Conservation (phyloP, 2,113 vertebrate genomes). For the Onychostoma macrolepis region DNA sequence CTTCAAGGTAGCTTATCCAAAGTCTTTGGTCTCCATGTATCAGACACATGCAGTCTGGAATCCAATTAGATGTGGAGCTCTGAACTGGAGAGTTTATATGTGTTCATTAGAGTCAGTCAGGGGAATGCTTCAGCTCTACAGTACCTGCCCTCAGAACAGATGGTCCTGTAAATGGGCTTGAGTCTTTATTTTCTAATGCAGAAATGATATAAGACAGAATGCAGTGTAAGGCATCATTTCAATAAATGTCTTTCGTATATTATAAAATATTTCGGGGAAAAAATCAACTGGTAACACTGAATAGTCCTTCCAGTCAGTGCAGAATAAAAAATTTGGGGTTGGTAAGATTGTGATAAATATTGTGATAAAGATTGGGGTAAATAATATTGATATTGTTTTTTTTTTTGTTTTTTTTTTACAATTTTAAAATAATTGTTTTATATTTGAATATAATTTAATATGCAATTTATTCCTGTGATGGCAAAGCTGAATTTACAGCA, state of each 20-base stretch:
- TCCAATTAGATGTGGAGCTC: background rate
- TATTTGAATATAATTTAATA: too few relatives aligned
- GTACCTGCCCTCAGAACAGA: background rate
- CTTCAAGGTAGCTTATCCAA: background rate
- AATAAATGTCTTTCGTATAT: background rate
- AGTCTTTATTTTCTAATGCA: background rate
- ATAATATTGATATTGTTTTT: too few relatives aligned
- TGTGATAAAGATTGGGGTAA: too few relatives aligned
- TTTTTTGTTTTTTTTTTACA: too few relatives aligned
- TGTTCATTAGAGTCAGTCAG: conserved; percentile 7
- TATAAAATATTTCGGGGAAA: background rate
- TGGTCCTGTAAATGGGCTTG: background rate
- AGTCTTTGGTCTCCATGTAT: background rate
- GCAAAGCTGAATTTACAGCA: too few relatives aligned
- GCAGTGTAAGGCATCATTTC: background rate
- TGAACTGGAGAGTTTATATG: background rate
- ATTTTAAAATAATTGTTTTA: too few relatives aligned
- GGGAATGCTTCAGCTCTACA: background rate
- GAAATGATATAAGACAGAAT: background rate
- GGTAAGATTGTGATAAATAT: too few relatives aligned
- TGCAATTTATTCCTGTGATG: too few relatives aligned
- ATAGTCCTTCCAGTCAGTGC: too few relatives aligned
- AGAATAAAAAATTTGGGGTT: too few relatives aligned
- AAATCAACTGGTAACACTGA: too few relatives aligned
- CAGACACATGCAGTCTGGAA: background rate